Percentiles rank a stretch among this genome's conserved stretches.
These are phyloP conservation scores for Stictonetta naevosa DNA, from an alignment of 2,113 vertebrate genomes.

Conservation along the genomic window DNA sequence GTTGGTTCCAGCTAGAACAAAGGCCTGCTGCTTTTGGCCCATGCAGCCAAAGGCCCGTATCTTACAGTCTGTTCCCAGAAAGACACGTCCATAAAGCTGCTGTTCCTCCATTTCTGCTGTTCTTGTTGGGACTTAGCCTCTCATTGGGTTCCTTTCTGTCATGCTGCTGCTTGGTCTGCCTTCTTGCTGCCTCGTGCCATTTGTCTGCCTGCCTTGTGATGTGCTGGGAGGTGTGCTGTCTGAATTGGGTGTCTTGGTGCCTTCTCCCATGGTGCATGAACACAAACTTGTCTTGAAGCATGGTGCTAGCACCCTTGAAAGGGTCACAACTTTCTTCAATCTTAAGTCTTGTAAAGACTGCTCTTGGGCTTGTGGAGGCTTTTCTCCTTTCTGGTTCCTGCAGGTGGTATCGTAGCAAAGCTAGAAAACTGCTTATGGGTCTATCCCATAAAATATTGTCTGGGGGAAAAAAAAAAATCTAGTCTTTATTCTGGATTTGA, in stretches of 20 bases:
- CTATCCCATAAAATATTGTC: not conserved
- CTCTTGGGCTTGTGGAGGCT: not conserved
- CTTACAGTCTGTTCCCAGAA: not conserved
- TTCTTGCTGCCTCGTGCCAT: slow-evolving; percentile 18
- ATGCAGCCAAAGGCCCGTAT: not conserved
- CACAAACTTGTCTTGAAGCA: slow-evolving; percentile 34
- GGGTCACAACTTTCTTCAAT: not conserved
- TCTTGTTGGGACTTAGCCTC: slow-evolving; percentile 14
- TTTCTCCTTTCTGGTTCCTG: not conserved
- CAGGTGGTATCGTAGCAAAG: not conserved
- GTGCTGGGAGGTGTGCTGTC: slow-evolving; percentile 1
- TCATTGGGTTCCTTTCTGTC: not conserved
- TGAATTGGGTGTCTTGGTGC: not conserved
- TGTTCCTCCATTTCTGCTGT: not conserved
- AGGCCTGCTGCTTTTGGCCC: not conserved
- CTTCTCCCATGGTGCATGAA: slow-evolving; percentile 29
- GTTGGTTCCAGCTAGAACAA: not conserved
- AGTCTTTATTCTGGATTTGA: not conserved
- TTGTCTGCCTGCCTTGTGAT: slow-evolving; percentile 51
- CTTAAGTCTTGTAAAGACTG: not conserved
- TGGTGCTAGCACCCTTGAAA: slow-evolving; percentile 30
- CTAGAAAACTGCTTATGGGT: not conserved
- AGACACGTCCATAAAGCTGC: slow-evolving; percentile 1
- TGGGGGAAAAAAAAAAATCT: not conserved
- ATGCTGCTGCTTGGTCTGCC: slow-evolving; percentile 29